phyloP scores from a whole-genome alignment of 2,888 invertebrate species.

The Priocnemis perturbator region DNA sequence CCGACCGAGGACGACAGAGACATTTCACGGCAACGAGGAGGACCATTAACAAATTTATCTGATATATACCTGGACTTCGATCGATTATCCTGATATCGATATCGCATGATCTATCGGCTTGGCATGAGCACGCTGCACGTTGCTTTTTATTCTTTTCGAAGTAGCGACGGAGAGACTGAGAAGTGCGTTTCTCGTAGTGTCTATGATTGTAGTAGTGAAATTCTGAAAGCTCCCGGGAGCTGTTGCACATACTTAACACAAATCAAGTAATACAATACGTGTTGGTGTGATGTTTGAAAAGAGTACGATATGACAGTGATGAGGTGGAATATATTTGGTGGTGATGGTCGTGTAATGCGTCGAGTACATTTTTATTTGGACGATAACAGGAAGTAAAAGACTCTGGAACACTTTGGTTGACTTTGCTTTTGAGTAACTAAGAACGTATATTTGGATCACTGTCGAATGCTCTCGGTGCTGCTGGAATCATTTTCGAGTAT shows the following conservation, averaged over 20 bases:
- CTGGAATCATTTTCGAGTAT: background rate
- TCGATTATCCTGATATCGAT: constrained; percentile 28
- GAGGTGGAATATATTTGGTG: constrained; percentile 64
- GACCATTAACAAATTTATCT: constrained; percentile 32
- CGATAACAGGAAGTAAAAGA: constrained; percentile 37
- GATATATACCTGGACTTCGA: constrained; percentile 38
- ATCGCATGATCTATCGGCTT: constrained; percentile 30
- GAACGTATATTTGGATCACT: constrained; percentile 45
- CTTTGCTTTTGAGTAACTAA: constrained; percentile 51
- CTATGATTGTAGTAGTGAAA: too few species aligned
- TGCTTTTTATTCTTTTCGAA: constrained; percentile 8
- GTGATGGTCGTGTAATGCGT: constrained; percentile 71
- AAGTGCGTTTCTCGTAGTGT: too few species aligned
- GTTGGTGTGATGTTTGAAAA: constrained; percentile 15
- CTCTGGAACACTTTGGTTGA: constrained; percentile 31
- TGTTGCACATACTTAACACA: too few species aligned
- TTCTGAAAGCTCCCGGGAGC: too few species aligned
- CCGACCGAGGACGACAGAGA: background rate
- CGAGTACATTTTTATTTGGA: constrained; percentile 54
- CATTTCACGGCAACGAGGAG: background rate
- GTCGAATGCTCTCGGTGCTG: constrained; percentile 38
- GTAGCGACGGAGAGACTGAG: too few species aligned
- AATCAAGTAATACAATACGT: too few species aligned
- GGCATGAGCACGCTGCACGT: constrained; percentile 51
- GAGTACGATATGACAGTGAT: constrained; percentile 32